Conservation (phyloP, 2,888 invertebrate genomes). For the Ornithoptera priamus region DNA sequence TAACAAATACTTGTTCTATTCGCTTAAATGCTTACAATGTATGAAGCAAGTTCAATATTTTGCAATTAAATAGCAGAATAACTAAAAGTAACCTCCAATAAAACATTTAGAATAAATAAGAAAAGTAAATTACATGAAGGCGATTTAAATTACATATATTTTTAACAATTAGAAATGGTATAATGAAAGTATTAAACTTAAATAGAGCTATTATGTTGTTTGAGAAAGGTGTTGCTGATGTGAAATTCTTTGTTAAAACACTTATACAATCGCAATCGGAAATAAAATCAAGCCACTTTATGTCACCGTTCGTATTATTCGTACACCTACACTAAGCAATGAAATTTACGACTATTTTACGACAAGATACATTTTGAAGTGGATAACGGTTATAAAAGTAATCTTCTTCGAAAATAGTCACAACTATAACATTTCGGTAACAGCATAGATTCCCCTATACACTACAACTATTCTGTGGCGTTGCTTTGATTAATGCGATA, state of each 20-base stretch:
- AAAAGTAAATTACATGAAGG: too few relatives aligned
- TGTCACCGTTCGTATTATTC: slow-evolving; percentile 40
- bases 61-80: too few relatives aligned
- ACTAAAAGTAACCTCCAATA: too few relatives aligned
- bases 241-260: too few relatives aligned
- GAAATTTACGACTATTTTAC: slow-evolving; percentile 61
- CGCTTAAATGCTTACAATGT: too few relatives aligned
- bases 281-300: slow-evolving; percentile 17
- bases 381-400: slow-evolving; percentile 53
- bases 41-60: too few relatives aligned
- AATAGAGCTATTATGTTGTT: too few relatives aligned
- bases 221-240: too few relatives aligned
- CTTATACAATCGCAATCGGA: not conserved
- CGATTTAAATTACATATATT: too few relatives aligned
- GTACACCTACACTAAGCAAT: slow-evolving; percentile 49
- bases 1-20: not conserved
- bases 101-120: too few relatives aligned
- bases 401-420: slow-evolving; percentile 44
- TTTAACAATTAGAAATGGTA: too few relatives aligned
- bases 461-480: not conserved
- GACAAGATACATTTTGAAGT: slow-evolving; percentile 66
- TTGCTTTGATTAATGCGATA: slow-evolving; percentile 8
- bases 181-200: too few relatives aligned
- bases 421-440: slow-evolving; percentile 20
- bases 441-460: not conserved